phyloP scores from a whole-genome alignment of 2,113 vertebrate genomes.

The Okapia johnstoni region DNA sequence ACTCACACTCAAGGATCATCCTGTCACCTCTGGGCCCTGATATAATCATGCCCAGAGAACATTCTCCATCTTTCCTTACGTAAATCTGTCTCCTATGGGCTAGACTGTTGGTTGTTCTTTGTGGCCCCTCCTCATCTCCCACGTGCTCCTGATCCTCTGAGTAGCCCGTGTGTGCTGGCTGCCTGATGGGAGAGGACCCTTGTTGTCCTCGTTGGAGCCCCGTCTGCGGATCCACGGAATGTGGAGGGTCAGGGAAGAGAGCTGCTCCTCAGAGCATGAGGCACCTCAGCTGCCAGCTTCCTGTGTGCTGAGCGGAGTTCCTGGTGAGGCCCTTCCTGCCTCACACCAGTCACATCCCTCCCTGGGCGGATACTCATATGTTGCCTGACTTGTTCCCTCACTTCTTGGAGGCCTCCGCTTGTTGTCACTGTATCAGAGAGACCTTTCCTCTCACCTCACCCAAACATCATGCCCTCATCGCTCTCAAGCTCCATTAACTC shows the following conservation, averaged over 20 bases:
- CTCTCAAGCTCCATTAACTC: neutral
- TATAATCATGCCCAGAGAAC: neutral
- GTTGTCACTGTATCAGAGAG: neutral
- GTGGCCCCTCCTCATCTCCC: neutral
- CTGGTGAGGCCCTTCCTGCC: neutral
- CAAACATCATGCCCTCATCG: accelerated
- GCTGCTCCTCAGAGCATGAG: neutral
- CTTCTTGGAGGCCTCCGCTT: neutral
- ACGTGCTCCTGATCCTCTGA: neutral
- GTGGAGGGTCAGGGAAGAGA: neutral
- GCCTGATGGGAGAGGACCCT: neutral
- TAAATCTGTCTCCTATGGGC: neutral
- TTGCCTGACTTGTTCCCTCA: neutral
- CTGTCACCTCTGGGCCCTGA: neutral
- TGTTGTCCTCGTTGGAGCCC: no score
- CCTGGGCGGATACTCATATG: accelerated
- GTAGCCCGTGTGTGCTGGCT: accelerated
- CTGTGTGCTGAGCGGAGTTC: no score
- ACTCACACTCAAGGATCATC: no score
- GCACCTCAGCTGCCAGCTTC: neutral
- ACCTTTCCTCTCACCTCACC: neutral
- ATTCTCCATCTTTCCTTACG: neutral
- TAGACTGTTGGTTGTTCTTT: neutral
- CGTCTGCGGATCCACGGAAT: neutral
- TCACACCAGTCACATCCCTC: neutral